Evolutionary conservation across 2,888 invertebrate genomes (phyloP), one percentile per base, ranked within the genome.

Genomic region (Geophilus truncorum): DNA sequence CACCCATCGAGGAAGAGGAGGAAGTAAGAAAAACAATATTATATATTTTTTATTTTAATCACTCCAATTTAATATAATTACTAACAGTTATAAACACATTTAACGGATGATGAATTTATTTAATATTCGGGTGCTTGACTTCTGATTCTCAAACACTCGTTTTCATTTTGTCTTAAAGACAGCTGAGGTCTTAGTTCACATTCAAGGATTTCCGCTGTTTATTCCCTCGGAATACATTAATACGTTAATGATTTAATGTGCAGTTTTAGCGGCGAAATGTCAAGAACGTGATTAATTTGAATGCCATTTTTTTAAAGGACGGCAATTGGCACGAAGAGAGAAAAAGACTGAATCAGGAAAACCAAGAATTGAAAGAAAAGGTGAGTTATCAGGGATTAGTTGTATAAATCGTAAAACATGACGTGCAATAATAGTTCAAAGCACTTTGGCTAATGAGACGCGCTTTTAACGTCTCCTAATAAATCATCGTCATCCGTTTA

Each of bases 1-100:
- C 78, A 21, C 78, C 78, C 45, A 78, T 78, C 21, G 36, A 45
- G 23, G 78, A 78, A 23, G 78, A 78, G 23, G 45, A 78, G 28
- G 78, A 78, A 28, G 78, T 78, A 78, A 78, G 40, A 40, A 25
- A n/a, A 23, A 45, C 36, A 45, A 0, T 23, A 45, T 21, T 32
- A 3, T 77, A 45, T 45, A 40, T 34, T 78, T 78, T 78, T 21
- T 18, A 18, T 5, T 51, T 51, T 51, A 51, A 51, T 51, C 18
- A 51, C 18, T 51, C 51, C 3, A 51, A 51, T 51, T 51, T 18
- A 51, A 51, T 4, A 18, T 6, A 18, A n/a, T 51, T 36, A 40
- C 5, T 7, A 45, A 45, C 45, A 5, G 45, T n/a, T 1, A 1
- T 45, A 2, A 45, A 45, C n/a, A n/a, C 45, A 5, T 45, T 10